These are phyloP conservation scores for Coremacera marginata DNA, from an alignment of 2,888 invertebrate genomes.

Conservation along the genomic window DNA sequence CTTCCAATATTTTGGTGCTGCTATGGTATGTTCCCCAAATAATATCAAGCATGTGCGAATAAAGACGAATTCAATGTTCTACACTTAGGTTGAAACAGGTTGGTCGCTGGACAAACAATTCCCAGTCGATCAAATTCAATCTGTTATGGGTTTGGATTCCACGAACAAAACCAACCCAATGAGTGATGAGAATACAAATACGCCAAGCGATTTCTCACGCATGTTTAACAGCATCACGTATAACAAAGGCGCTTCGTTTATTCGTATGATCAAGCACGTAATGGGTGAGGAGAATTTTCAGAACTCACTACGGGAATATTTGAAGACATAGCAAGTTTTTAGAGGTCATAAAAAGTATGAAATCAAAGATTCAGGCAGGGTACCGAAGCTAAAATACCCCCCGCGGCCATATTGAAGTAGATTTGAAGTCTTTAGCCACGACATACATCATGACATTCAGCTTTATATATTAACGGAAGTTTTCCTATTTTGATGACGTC, in stretches of 20 bases:
- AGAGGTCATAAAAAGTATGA: too few relatives aligned
- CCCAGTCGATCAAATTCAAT: slow-evolving; percentile 78
- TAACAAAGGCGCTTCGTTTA: slow-evolving; percentile 76
- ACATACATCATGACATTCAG: too few relatives aligned
- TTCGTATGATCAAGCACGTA: slow-evolving; percentile 78
- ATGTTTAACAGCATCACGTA: slow-evolving; percentile 80
- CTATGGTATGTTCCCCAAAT: slow-evolving; percentile 49
- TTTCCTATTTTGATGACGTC: too few relatives aligned
- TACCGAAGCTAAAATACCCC: too few relatives aligned
- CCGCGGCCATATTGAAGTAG: too few relatives aligned
- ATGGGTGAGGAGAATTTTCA: slow-evolving; percentile 72
- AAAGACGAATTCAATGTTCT: background rate
- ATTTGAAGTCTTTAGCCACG: too few relatives aligned
- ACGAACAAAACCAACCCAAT: slow-evolving; percentile 73
- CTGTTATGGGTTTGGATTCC: slow-evolving; percentile 75
- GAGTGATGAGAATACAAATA: slow-evolving; percentile 72
- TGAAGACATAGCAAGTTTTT: slow-evolving; percentile 63
- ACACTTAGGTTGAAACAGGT: slow-evolving; percentile 72
- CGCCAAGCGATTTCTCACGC: slow-evolving; percentile 72
- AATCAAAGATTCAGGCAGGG: too few relatives aligned
- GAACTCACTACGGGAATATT: slow-evolving; percentile 72
- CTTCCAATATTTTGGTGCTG: slow-evolving; percentile 78
- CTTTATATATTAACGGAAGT: too few relatives aligned
- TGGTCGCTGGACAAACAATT: slow-evolving; percentile 80
- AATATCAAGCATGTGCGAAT: background rate